These are phyloP conservation scores for Tringa solitaria DNA, from an alignment of 2,113 vertebrate genomes.

Conservation along the genomic window DNA sequence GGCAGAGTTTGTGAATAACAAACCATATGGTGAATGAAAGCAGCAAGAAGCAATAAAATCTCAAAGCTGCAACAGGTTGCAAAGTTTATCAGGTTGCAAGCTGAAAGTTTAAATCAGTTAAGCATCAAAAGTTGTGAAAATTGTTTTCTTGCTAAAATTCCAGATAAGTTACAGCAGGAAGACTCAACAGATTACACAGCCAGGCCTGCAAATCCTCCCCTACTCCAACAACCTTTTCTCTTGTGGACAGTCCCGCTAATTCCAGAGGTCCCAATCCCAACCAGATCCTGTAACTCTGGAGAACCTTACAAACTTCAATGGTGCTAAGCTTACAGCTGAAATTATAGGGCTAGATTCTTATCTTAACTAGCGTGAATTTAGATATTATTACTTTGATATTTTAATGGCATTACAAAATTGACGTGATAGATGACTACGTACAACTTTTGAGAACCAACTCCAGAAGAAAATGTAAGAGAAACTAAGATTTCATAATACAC, in stretches of 20 bases:
- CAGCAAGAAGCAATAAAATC: constrained; percentile 69
- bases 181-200: not conserved
- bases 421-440: not conserved
- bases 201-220: not conserved
- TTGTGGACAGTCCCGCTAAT: not conserved
- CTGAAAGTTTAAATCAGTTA: constrained; percentile 14
- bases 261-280: not conserved
- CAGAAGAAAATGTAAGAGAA: not conserved
- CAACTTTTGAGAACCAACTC: not conserved
- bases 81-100: constrained; percentile 53
- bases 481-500: not conserved
- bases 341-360: not conserved
- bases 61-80: constrained; percentile 59
- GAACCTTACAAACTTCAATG: not conserved
- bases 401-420: not conserved
- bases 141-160: not conserved
- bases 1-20: constrained; percentile 71
- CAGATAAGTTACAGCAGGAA: not conserved
- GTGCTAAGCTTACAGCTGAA: not conserved
- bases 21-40: constrained; percentile 81
- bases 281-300: not conserved
- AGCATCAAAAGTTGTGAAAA: not conserved
- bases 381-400: not conserved
- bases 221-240: not conserved
- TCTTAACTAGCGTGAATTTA: not conserved